A percentile compares a stretch with the other conserved stretches of the same genome.
Conservation (phyloP, 1,140 invertebrate genomes). For the Mizuhopecten yessoensis region DNA sequence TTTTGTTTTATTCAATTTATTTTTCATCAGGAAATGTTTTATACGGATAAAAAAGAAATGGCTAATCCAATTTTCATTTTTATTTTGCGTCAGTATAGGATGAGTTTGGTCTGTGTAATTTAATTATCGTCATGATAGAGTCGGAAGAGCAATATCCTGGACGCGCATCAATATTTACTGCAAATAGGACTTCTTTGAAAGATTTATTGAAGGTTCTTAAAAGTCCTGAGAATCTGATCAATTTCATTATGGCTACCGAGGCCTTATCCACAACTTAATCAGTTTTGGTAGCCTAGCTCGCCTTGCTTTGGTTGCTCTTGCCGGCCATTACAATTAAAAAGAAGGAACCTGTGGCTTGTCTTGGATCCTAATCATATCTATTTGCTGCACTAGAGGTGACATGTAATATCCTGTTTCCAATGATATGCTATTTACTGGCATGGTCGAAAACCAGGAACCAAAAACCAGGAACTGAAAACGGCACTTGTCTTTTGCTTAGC, state of each 20-base stretch:
- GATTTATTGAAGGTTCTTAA: constrained; percentile 61
- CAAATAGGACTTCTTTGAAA: constrained; percentile 53
- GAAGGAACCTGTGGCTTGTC: constrained; percentile 6
- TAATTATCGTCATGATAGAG: constrained; percentile 63
- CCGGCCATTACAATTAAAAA: constrained; percentile 52
- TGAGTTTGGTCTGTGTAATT: constrained; percentile 63
- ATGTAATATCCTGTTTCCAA: constrained; percentile 10
- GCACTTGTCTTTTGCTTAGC: no score
- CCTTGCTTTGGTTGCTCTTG: constrained; percentile 29
- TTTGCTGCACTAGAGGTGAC: constrained; percentile 9
- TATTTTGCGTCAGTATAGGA: constrained; percentile 60
- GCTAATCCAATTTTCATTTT: constrained; percentile 63
- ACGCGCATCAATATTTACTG: constrained; percentile 60
- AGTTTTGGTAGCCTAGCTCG: constrained; percentile 49
- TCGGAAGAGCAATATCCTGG: constrained; percentile 63
- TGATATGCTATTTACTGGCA: constrained; percentile 22
- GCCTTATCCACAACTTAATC: constrained; percentile 55
- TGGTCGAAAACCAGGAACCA: not conserved
- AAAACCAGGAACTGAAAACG: no score
- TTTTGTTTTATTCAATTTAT: constrained; percentile 61
- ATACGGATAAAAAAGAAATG: constrained; percentile 48
- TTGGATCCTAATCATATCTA: constrained; percentile 39
- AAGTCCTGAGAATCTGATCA: constrained; percentile 62
- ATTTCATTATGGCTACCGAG: constrained; percentile 60
- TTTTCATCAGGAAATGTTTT: constrained; percentile 60